Base-by-base conservation (phyloP, 2,888 invertebrate species). In the Orthosia gothica region DNA sequence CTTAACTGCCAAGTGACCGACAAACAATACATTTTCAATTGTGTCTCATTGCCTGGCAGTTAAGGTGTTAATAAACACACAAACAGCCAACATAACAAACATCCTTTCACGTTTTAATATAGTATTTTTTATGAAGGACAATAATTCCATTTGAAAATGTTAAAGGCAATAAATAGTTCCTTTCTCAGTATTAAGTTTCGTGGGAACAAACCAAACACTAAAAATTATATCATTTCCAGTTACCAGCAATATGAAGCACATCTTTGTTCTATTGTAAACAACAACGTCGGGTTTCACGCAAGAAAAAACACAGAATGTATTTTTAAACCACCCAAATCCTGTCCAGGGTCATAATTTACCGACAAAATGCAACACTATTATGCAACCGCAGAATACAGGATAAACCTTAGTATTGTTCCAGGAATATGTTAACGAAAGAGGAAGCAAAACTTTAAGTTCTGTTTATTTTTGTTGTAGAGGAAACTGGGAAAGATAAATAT, bases 261-360 rank as follows among this genome's bases (percentile, higher is more conserved):
- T 66, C 58, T 54, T 68, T 82, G 45, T 70, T 70, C 58, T 40
- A 55, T 68, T 70, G 32, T 73, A 57, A 77, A 65, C 40, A 40
- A 50, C 47, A 45, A 50, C 18, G 55, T n/a, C 13, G 45, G 12
- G 45, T 74, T 67, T 69, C 4, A 79, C 45, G 45, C 62, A 55
- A 74, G 65, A 20, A 61, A 74, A 62, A 82, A 79, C 62, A 79
- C 55, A 16, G 40, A 58, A 70, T 62, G 52, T 68, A 69, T 68
- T 83, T 83, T 71, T 77, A 64, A 74, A 62, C 50, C 23, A 54
- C 1, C 65, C 32, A 82, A 74, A 83, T 83, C 71, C 83, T 52
- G 55, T 74, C 49, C 52, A 15, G 61, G 50, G 50, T 52, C 20
- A 62, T 79, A 79, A 83, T 57, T 79, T 49, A 49, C 52, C 47